A percentile compares a stretch with the other conserved stretches of the same genome.
Evolutionary conservation across 2,797 vertebrate species (phyloP).

Genomic region (Enteromius thamalakanensis): DNA sequence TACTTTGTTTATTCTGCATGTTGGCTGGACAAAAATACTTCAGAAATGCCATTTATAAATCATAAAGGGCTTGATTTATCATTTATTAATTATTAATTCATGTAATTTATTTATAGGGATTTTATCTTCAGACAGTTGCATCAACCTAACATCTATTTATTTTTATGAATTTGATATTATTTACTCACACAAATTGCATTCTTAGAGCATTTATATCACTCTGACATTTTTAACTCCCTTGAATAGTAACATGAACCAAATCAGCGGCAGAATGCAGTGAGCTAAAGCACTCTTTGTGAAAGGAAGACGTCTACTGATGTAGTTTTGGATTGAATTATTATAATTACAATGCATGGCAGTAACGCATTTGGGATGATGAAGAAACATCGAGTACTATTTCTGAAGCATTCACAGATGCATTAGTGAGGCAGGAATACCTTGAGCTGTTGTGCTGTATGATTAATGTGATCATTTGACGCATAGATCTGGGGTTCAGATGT

Average conservation of each 20-base stretch:
- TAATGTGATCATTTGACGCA: conserved; percentile 46
- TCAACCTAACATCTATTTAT: background rate
- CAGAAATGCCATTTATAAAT: background rate
- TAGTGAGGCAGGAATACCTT: conserved; percentile 47
- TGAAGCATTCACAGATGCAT: conserved; percentile 51
- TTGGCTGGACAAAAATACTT: background rate
- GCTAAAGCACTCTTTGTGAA: background rate
- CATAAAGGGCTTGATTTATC: background rate
- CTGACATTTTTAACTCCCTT: conserved; percentile 8
- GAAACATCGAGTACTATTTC: conserved; percentile 57
- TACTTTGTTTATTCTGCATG: background rate
- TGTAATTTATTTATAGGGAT: background rate
- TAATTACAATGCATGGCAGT: conserved; percentile 59
- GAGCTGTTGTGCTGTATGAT: conserved; percentile 37
- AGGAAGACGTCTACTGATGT: conserved; percentile 37
- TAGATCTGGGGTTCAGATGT: conserved; percentile 41
- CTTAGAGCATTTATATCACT: background rate
- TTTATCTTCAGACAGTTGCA: background rate
- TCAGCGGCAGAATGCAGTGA: background rate
- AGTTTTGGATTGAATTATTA: conserved; percentile 57
- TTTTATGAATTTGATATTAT: background rate
- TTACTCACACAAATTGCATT: background rate
- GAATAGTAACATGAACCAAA: conserved; percentile 36
- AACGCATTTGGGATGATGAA: conserved; percentile 57
- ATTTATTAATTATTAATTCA: background rate